phyloP scores from a whole-genome alignment of 2,888 invertebrate genomes.

The Chrysina gloriosa region DNA sequence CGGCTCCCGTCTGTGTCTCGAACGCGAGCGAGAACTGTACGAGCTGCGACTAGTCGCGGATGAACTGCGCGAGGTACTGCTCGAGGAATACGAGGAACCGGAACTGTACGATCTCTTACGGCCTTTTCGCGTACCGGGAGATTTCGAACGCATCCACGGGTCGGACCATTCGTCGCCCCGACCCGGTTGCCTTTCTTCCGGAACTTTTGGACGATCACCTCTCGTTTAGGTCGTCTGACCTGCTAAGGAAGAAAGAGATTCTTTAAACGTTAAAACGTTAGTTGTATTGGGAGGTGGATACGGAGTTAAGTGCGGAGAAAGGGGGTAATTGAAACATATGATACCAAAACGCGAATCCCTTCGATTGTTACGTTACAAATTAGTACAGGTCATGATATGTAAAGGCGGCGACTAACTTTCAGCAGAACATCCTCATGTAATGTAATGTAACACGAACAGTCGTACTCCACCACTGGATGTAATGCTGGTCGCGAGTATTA shows the following conservation, averaged over 20 bases:
- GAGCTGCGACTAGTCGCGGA: constrained; percentile 61
- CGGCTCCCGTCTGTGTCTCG: constrained; percentile 47
- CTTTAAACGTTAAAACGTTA: no score
- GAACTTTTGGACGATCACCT: constrained; percentile 82
- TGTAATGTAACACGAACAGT: no score
- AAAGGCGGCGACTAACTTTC: no score
- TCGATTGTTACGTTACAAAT: no score
- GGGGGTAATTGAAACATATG: no score
- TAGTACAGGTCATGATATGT: no score
- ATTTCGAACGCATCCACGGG: constrained; percentile 90
- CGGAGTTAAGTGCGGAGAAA: no score
- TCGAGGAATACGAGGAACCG: constrained; percentile 73
- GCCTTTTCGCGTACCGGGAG: constrained; percentile 71
- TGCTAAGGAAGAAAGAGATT: constrained; percentile 18
- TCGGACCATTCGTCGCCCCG: constrained; percentile 94
- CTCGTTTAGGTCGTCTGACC: constrained; percentile 72
- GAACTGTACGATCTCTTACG: constrained; percentile 75
- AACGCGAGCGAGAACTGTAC: constrained; percentile 65
- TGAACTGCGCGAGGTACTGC: constrained; percentile 60
- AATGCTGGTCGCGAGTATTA: no score
- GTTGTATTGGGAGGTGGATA: no score
- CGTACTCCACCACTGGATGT: no score
- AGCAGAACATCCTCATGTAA: no score
- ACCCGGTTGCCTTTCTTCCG: constrained; percentile 58
- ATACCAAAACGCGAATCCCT: no score